A percentile compares a stretch with the other conserved stretches of the same genome.
Conservation (phyloP, 2,888 invertebrate genomes). For the Stramonita haemastoma region DNA sequence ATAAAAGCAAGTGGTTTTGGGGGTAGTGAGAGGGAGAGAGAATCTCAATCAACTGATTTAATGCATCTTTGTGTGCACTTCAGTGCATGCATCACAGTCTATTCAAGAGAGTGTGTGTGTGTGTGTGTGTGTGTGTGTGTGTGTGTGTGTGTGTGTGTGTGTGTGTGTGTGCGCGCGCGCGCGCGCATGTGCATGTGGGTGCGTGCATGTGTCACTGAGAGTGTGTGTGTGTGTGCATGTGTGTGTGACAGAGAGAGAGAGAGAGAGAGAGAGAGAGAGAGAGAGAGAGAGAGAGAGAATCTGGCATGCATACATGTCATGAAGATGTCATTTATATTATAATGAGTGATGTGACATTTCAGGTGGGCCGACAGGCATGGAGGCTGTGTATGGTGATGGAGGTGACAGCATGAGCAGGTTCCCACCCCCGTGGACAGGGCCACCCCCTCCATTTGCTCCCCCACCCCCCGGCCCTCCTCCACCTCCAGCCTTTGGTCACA, state of each 20-base stretch:
- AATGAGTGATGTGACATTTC: background rate
- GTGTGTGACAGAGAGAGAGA: background rate
- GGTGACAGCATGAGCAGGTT: background rate
- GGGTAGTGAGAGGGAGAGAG: no score
- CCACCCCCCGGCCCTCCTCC: background rate
- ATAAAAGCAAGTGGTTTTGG: no score
- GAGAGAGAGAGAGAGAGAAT: background rate
- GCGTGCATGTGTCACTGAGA: background rate
- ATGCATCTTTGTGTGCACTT: no score
- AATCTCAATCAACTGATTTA: no score
- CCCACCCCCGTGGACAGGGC: background rate
- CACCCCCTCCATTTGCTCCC: background rate
- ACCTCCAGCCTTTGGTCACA: background rate
- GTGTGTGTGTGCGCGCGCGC: background rate
- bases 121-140: background rate
- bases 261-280: background rate
- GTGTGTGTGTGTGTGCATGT: background rate
- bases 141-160: conserved; percentile 6
- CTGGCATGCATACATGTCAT: background rate
- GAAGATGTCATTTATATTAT: no score
- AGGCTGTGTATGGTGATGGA: background rate
- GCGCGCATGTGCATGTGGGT: background rate
- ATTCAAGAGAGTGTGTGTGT: background rate
- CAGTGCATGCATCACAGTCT: no score
- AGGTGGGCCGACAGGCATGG: background rate